Base-by-base conservation (phyloP, 2,888 invertebrate species). In the Macrophya alboannulata region DNA sequence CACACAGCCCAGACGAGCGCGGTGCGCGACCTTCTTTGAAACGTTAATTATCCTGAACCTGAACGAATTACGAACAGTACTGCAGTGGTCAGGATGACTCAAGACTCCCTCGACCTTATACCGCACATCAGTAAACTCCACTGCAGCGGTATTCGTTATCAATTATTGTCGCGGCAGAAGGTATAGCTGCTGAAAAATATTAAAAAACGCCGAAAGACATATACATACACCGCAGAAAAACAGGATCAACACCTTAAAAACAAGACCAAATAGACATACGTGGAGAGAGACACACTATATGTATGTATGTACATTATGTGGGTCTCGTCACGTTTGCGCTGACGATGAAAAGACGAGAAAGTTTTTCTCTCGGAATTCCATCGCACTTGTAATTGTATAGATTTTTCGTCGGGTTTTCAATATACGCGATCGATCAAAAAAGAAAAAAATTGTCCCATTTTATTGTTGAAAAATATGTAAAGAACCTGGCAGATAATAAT, bases 291-390 rank as follows among this genome's bases (percentile, higher is more conserved):
- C 59, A 59, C n/a, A 40, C 40, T 25, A 9, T 55, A 51, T 74
- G 45, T 74, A 45, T 45, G 72, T 48, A 55, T 17, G 77, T 81
- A 81, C 43, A 43, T 81, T 81, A 81, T 81, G 81, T 81, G 81
- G 81, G 81, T 81, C 81, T 81, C 55, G 62, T 59, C 59, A 62
- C 59, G 43, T 76, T 48, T 48, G 62, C 81, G n/a, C 31, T 5
- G 68, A 31, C 68, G 81, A 62, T 81, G 59, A 81, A 81, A 81
- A 81, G 81, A 81, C 62, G 81, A 81, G 81, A 81, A 81, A 81
- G 81, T 81, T 81, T 81, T 81, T 62, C 81, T 81, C 81, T 81
- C 62, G 81, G 77, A 81, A 81, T 81, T 81, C 62, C 81, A 62
- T 81, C 40, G 59, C 12, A 21, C n/a, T n/a, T 43, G 45, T 45